Evolutionary conservation across 2,888 invertebrate genomes (phyloP), one percentile per base, ranked within the genome.

Genomic region (Drosophila emarginata): DNA sequence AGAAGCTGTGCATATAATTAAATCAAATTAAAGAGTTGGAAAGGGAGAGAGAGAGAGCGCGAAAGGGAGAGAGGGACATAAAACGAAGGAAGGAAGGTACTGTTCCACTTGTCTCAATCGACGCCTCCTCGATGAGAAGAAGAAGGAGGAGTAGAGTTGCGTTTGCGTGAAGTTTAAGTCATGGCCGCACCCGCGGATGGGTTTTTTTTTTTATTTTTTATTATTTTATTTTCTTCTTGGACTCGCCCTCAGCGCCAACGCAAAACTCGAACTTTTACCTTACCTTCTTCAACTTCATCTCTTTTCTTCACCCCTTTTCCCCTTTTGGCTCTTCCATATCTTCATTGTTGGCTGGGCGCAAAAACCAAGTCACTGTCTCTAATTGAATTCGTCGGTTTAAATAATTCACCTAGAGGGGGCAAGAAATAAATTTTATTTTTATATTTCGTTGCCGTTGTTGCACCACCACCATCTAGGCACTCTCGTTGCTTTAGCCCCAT

Each of bases 341-440:
- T 61, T 15, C 28, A 18, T 9, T 7, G 2, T 39, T 65, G 53
- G 75, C 71, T 79, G 74, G 70, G 75, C 76, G 89, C 86, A 87
- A 85, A 85, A 87, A 82, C 87, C 85, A 83, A 85, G 85, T 86
- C 87, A 89, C 89, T 84, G 90, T 80, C 90, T 90, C 91, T 91
- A 91, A 91, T 91, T 91, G 91, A 91, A 91, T 91, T 91, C 90
- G 90, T 90, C 90, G 91, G 90, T 78, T 91, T 90, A 90, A 91
- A 91, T 91, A 91, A 91, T 91, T 91, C 90, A 89, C 90, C 91
- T 90, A 84, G 80, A 87, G 89, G 91, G 45, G 45, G 45, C 45
- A 45, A 45, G 11, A 45, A 21, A 45, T 45, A 45, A 45, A 45
- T 45, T 88, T 88, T 65, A 89, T 74, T 78, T 79, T 12, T 80